These are phyloP conservation scores for Colius striatus DNA, from an alignment of 2,113 vertebrate species.

Conservation along the genomic window DNA sequence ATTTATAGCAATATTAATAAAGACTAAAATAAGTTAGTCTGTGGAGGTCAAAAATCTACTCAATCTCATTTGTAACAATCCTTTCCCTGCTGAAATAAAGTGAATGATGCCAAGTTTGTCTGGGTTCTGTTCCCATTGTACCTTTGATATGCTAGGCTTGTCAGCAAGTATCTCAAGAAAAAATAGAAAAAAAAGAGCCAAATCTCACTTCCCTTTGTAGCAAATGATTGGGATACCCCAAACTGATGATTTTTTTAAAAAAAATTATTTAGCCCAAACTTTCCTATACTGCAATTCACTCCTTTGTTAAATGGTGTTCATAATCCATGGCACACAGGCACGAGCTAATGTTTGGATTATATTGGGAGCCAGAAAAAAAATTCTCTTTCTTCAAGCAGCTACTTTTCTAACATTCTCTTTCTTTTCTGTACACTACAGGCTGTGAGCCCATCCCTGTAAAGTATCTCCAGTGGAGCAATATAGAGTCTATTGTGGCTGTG, in stretches of 20 bases:
- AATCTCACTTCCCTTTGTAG: not conserved
- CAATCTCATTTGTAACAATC: not conserved
- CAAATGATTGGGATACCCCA: not conserved
- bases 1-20: not conserved
- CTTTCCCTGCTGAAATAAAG: not conserved
- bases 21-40: not conserved
- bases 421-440: slow-evolving; percentile 76
- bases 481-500: slow-evolving; percentile 95
- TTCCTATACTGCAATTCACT: not conserved
- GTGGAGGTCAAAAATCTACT: not conserved
- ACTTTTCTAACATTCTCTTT: slow-evolving; percentile 36
- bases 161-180: not conserved
- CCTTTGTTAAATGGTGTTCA: not conserved
- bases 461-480: slow-evolving; percentile 93
- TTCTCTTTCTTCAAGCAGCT: not conserved
- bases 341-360: not conserved
- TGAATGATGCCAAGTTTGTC: not conserved
- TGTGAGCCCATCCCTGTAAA: slow-evolving; percentile 90
- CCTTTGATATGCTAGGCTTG: not conserved
- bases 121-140: not conserved
- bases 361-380: not conserved
- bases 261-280: not conserved
- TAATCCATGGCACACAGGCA: not conserved
- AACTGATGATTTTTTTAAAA: not conserved
- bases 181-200: not conserved